Conservation (phyloP, 2,888 invertebrate species). For the Eledona agricola region DNA sequence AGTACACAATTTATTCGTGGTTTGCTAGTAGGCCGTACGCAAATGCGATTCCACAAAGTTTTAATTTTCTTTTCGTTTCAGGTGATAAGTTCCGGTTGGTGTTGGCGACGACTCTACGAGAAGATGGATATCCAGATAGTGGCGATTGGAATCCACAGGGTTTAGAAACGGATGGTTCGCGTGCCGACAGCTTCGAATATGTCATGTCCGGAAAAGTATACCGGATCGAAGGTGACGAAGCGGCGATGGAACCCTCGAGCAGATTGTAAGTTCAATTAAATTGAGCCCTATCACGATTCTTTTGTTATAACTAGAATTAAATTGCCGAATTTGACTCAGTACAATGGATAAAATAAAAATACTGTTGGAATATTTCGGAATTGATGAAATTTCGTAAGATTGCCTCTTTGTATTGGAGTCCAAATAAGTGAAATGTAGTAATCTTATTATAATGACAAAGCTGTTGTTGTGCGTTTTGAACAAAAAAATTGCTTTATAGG, state of each 20-base stretch:
- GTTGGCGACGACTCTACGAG: conserved; percentile 91
- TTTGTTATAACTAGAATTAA: too few relatives aligned
- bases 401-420: too few relatives aligned
- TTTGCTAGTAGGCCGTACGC: not conserved
- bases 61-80: conserved; percentile 38
- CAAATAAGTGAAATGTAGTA: too few relatives aligned
- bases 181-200: conserved; percentile 98
- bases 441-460: too few relatives aligned
- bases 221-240: conserved; percentile 95
- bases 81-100: conserved; percentile 82
- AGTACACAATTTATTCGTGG: conserved; percentile 5
- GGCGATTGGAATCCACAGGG: conserved; percentile 90
- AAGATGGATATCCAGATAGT: conserved; percentile 96
- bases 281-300: conserved; percentile 16
- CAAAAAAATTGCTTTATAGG: too few relatives aligned
- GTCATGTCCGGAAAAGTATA: conserved; percentile 99
- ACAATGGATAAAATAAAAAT: too few relatives aligned
- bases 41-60: conserved; percentile 1
- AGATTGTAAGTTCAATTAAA: conserved; percentile 68
- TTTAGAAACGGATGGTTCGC: conserved; percentile 83
- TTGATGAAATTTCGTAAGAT: too few relatives aligned
- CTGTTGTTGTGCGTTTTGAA: too few relatives aligned
- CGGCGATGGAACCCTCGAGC: conserved; percentile 83
- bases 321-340: too few relatives aligned
- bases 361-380: too few relatives aligned